Base-by-base conservation (phyloP, 2,113 vertebrate genomes). In the Sebastes schlegelii region DNA sequence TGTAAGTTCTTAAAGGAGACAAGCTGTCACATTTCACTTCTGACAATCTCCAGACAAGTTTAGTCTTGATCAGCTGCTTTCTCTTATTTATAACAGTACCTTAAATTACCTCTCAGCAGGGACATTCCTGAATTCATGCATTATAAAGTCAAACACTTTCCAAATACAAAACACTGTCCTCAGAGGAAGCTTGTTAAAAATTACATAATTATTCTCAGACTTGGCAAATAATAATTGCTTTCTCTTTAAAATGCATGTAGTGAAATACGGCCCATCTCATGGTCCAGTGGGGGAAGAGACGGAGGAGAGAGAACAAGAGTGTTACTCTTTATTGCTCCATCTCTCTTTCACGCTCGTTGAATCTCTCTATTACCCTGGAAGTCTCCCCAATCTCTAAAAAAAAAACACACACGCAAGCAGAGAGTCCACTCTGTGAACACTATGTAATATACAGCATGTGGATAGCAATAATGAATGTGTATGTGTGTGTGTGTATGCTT, bases 261-360 rank as follows among this genome's bases (percentile, higher is more conserved):
- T 80, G 73, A 77, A 79, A 71, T 64, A 42, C 43, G 73, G 80
- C 49, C 69, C 62, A 82, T 88, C 73, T 84, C 90, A 69, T 65
- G 83, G 73, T 88, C 74, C 76, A 78, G 69, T 63, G 82, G 69
- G 85, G 71, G 66, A 57, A 49, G 58, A 81, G 74, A 79, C 60
- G 80, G 71, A 81, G 70, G 77, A 86, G 86, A 81, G 71, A 87
- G 82, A 89, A 74, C 73, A 74, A 52, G 58, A 80, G 74, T 61
- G 75, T 86, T 83, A 85, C 67, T 90, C 77, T 80, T 86, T 91
- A 86, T 88, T 89, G 85, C 79, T 88, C 86, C 76, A 84, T 93
- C 88, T 92, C 89, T 88, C 87, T 91, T 92, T 92, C 91, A 93
- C 67, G 73, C 88, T 91, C 76, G 80, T 83, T 73, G 81, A 87